Conservation (phyloP, 2,888 invertebrate genomes). For the Hydrotaea cyrtoneurina region DNA sequence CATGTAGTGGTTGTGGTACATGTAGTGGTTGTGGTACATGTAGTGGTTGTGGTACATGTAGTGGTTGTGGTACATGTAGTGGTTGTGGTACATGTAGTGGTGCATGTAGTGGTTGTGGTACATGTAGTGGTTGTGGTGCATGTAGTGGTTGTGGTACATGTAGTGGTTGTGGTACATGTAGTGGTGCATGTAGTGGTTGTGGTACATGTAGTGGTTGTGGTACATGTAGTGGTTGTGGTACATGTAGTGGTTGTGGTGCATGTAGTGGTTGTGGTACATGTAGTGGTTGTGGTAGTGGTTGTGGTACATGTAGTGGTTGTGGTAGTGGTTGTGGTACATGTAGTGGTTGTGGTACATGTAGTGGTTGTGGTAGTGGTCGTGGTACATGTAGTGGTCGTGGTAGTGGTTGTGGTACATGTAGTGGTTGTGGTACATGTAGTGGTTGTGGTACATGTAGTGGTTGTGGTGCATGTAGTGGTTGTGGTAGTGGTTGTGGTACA, state of each 20-base stretch:
- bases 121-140: constrained; percentile 10
- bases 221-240: constrained; percentile 32
- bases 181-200: constrained; percentile 31
- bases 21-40: background rate
- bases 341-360: constrained; percentile 18
- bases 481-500: constrained; percentile 33
- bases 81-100: constrained; percentile 12
- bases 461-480: constrained; percentile 6
- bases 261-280: constrained; percentile 45
- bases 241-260: constrained; percentile 42
- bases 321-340: constrained; percentile 37
- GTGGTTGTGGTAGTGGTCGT: constrained; percentile 53
- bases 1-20: background rate
- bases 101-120: constrained; percentile 2
- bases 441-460: constrained; percentile 29
- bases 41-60: background rate
- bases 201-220: constrained; percentile 52
- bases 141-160: constrained; percentile 7
- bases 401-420: constrained; percentile 46
- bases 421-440: constrained; percentile 34
- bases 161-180: constrained; percentile 21
- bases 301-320: background rate
- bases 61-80: constrained; percentile 1
- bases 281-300: constrained; percentile 26
- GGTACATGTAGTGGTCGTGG: constrained; percentile 40